These are phyloP conservation scores for Periophthalmus modestus DNA, from an alignment of 2,113 vertebrate genomes.

Conservation along the genomic window DNA sequence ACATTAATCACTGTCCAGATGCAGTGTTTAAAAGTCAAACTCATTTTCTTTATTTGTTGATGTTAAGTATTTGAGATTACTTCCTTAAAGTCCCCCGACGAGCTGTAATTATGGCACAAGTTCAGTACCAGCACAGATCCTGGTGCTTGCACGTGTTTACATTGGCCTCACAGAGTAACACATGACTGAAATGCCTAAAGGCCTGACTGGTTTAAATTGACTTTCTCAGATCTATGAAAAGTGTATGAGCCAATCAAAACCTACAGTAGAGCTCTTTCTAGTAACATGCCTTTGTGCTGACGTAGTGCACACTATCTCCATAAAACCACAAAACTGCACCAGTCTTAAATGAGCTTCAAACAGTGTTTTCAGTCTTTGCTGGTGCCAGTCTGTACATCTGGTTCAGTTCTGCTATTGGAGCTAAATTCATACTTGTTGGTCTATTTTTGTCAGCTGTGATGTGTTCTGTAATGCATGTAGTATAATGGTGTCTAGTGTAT, in stretches of 20 bases:
- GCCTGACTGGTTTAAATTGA: conserved; percentile 42
- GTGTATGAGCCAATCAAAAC: conserved; percentile 15
- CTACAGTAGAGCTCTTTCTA: conserved; percentile 13
- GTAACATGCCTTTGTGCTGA: conserved; percentile 7
- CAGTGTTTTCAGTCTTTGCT: neutral
- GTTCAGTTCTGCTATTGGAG: neutral
- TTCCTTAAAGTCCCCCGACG: neutral
- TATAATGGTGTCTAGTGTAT: no score
- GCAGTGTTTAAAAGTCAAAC: conserved; percentile 3
- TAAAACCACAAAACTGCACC: neutral
- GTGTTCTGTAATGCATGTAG: no score
- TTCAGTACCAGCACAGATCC: conserved; percentile 20
- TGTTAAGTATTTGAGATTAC: conserved; percentile 9
- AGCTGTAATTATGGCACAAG: neutral
- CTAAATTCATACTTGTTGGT: neutral
- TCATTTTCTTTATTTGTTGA: conserved; percentile 12
- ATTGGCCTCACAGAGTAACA: conserved; percentile 13
- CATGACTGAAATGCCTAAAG: conserved; percentile 19
- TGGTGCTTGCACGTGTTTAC: conserved; percentile 15
- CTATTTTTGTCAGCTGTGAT: neutral
- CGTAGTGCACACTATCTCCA: neutral
- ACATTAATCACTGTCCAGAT: conserved; percentile 10
- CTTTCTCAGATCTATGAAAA: conserved; percentile 30
- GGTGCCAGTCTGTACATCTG: neutral
- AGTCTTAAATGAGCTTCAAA: neutral